Evolutionary conservation across 2,888 invertebrate genomes (phyloP).

Genomic region (Glyphotaelius pellucidus): DNA sequence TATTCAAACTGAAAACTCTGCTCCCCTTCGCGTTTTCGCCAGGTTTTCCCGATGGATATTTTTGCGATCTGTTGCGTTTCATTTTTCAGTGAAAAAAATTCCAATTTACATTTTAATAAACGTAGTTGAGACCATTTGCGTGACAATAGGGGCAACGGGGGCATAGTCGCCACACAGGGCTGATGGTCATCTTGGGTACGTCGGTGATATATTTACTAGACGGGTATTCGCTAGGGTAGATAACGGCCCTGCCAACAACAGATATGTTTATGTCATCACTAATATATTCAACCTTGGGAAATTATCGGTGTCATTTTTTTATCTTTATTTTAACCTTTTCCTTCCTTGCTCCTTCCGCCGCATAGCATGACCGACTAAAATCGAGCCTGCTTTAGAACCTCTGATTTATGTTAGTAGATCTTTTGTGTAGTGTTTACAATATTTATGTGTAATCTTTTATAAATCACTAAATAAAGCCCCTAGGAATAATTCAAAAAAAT

Average conservation of each 20-base stretch:
- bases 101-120: neutral
- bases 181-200: neutral
- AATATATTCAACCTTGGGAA: neutral
- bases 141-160: neutral
- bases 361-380: neutral
- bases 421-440: neutral
- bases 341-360: neutral
- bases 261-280: neutral
- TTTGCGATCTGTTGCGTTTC: neutral
- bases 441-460: too few relatives aligned
- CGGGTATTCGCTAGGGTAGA: neutral
- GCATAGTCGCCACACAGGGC: neutral
- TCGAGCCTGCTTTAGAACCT: neutral
- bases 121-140: neutral
- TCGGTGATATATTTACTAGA: neutral
- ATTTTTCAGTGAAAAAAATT: neutral
- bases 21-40: neutral
- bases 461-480: too few relatives aligned
- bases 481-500: too few relatives aligned
- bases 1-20: neutral
- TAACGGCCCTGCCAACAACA: neutral
- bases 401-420: neutral
- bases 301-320: neutral
- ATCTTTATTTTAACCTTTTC: neutral
- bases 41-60: neutral